Evolutionary conservation across 37 sponge, comb jelly and placozoan genomes (phyloP).

Genomic region (Corticium candelabrum): DNA sequence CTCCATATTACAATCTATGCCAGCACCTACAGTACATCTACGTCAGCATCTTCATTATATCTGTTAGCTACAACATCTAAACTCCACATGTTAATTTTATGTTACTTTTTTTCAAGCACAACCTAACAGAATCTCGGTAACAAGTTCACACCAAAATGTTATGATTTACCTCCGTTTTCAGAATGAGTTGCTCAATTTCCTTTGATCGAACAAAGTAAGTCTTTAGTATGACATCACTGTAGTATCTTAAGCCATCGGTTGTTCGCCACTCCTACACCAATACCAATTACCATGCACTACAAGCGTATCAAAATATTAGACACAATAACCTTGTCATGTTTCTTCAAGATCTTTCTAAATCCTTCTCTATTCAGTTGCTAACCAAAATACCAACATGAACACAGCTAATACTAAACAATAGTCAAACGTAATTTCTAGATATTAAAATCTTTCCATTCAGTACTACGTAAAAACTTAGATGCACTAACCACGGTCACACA

Average conservation of each 20-base stretch:
- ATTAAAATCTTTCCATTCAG: too few species aligned
- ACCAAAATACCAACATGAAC: slow-evolving; percentile 13
- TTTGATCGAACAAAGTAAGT: slow-evolving; percentile 47
- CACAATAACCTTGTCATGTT: slow-evolving; percentile 66
- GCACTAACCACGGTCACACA: too few species aligned
- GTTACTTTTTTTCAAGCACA: too few species aligned
- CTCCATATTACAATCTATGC: too few species aligned
- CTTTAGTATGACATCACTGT: background rate
- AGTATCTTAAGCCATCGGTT: background rate
- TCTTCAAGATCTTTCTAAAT: slow-evolving; percentile 80
- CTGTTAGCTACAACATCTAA: too few species aligned
- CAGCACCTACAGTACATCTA: too few species aligned
- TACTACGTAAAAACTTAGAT: too few species aligned
- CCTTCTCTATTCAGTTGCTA: slow-evolving; percentile 78
- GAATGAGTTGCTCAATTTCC: slow-evolving; percentile 38
- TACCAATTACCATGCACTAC: too few species aligned
- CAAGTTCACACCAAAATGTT: background rate
- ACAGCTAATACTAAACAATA: background rate
- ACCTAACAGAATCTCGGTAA: too few species aligned
- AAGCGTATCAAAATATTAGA: background rate
- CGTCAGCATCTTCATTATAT: too few species aligned
- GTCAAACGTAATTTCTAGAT: too few species aligned
- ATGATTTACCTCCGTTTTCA: slow-evolving; percentile 34
- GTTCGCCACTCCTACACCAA: background rate
- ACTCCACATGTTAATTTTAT: too few species aligned